phyloP scores from a whole-genome alignment of 2,797 vertebrate genomes.

The Pyrrhura leucotis region DNA sequence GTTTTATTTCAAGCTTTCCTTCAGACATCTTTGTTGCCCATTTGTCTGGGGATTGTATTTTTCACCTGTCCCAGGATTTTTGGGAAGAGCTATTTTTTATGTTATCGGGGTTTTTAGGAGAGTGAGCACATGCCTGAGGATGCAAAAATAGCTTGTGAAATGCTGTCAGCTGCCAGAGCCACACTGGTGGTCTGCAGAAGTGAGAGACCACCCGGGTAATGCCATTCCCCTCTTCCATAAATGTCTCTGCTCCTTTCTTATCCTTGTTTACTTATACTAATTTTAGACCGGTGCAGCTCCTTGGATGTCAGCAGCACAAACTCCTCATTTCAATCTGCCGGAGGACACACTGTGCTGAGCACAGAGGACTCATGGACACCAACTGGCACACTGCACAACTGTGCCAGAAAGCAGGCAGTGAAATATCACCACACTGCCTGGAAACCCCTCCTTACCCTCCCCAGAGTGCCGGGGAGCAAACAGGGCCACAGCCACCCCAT shows the following conservation, averaged over 20 bases:
- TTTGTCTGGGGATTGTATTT: neutral
- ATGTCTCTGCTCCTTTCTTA: neutral
- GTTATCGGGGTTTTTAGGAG: neutral
- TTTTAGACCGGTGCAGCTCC: accelerated
- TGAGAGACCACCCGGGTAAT: neutral
- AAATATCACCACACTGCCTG: accelerated
- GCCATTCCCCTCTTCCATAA: neutral
- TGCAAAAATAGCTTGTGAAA: neutral
- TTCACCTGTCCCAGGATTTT: conserved; percentile 27
- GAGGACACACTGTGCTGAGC: neutral
- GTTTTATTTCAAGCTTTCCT: conserved; percentile 50
- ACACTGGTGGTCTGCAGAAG: neutral
- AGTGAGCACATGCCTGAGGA: neutral
- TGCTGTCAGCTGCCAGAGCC: neutral
- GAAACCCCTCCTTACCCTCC: neutral
- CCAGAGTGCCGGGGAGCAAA: neutral
- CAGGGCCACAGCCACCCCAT: accelerated
- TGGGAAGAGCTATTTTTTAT: conserved; percentile 19
- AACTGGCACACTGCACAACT: accelerated
- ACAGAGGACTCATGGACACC: accelerated
- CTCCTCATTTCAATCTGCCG: neutral
- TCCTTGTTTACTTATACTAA: neutral
- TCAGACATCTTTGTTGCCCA: neutral
- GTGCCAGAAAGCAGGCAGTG: accelerated
- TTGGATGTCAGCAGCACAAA: neutral